Base-by-base conservation (phyloP, 2,113 vertebrate genomes). In the Brienomyrus longianalis region DNA sequence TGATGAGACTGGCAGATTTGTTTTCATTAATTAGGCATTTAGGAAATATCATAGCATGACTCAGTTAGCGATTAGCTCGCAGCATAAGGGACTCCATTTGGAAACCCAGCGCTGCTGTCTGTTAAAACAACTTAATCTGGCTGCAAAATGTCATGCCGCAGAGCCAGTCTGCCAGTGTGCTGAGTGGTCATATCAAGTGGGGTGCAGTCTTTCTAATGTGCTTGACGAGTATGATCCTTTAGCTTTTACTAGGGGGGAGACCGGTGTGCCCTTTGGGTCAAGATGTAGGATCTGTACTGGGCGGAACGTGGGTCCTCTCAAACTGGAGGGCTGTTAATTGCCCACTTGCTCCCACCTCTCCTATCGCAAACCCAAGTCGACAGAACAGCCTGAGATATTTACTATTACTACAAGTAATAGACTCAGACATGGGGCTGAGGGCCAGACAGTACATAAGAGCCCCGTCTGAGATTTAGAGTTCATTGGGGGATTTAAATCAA, bases 1-100 rank as follows among this genome's bases (percentile, higher is more conserved):
- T 51, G 23, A 51, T 50, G 48, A 86, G n/a, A n/a, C 83, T 51
- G 83, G 74, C 39, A 86, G 48, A 86, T 86, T 86, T 86, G 83
- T 27, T 86, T 86, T 86, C 48, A 86, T 51, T 86, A 51, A 86
- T 51, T 51, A 51, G 23, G n/a, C n/a, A 86, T 35, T 39, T 77
- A 77, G 74, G 35, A 77, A 77, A 77, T 77, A 77, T 77, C 74
- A 77, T 77, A 77, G 83, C 48, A 51, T 48, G 47, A 85, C 83
- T 84, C 35, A 47, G 83, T 47, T 70, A 70, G 39, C 48, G 23
- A n/a, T 86, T 11, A 51, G 83, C 45, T 86, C 4, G 10, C 8
- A 51, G 83, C 23, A 50, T 85, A 48, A 77, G 70, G 70, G 35
- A 35, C 35, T 86, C 45, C 23, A 27, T 21, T 50, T 23, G 45